phyloP scores from a whole-genome alignment of 2,797 vertebrate species.

The Spatula versicolor region DNA sequence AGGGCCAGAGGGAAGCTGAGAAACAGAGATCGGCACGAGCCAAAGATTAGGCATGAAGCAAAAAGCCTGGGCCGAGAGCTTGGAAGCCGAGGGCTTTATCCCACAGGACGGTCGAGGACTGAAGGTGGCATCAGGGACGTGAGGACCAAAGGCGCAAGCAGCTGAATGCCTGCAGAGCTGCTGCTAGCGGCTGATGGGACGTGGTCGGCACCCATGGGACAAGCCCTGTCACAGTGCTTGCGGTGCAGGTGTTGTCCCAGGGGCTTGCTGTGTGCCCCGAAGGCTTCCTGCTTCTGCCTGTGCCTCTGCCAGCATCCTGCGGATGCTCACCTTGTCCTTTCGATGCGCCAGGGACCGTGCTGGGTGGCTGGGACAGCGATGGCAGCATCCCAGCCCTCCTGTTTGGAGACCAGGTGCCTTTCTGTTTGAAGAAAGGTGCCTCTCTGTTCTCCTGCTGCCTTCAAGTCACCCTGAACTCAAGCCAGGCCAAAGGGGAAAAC shows the following conservation, averaged over 20 bases:
- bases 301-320: neutral
- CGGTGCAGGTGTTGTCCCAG: neutral
- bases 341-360: neutral
- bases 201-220: fast-evolving
- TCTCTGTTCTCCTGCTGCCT: neutral
- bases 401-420: too few relatives aligned
- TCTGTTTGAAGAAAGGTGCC: neutral
- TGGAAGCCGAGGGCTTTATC: neutral
- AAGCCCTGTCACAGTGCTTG: fast-evolving
- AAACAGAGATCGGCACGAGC: neutral
- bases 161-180: neutral
- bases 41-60: neutral
- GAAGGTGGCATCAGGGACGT: too few relatives aligned
- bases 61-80: neutral
- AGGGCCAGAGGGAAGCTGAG: neutral
- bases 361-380: neutral
- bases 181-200: neutral
- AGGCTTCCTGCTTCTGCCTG: neutral
- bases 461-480: neutral
- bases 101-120: neutral
- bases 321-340: neutral
- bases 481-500: neutral
- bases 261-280: neutral
- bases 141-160: neutral
- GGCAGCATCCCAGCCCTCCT: neutral